Percentiles rank a stretch among this genome's conserved stretches.
phyloP scores from a whole-genome alignment of 1,140 invertebrate species.

The Neuroterus valhalla region DNA sequence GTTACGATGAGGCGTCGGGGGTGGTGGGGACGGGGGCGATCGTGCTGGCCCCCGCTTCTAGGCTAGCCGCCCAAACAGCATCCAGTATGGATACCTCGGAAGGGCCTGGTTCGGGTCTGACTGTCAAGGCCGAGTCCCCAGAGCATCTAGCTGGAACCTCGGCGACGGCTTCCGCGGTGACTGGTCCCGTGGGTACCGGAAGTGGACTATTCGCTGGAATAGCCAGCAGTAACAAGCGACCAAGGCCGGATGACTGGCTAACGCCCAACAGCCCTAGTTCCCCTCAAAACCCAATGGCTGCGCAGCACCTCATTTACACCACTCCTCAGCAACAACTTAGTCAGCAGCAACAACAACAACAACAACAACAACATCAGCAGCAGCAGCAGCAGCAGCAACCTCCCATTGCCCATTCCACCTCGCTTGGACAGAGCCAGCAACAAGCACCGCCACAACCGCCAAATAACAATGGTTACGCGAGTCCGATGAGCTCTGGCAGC shows the following conservation, averaged over 20 bases:
- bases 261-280: constrained; percentile 76
- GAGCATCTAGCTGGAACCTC: constrained; percentile 64
- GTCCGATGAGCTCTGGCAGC: constrained; percentile 87
- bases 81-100: constrained; percentile 36
- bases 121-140: constrained; percentile 67
- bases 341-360: constrained; percentile 55
- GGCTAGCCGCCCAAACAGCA: constrained; percentile 58
- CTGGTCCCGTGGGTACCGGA: constrained; percentile 53
- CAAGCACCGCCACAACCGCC: constrained; percentile 78
- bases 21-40: constrained; percentile 65
- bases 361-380: constrained; percentile 54
- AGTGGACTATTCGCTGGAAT: constrained; percentile 62
- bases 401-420: constrained; percentile 66
- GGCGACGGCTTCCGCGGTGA: constrained; percentile 49
- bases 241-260: constrained; percentile 79
- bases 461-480: constrained; percentile 87
- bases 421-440: constrained; percentile 74
- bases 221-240: constrained; percentile 63
- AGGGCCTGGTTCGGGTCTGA: constrained; percentile 44
- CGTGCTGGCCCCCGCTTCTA: constrained; percentile 68
- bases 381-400: constrained; percentile 55
- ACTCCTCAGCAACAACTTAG: constrained; percentile 57
- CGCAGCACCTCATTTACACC: constrained; percentile 72
- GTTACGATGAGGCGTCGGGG: constrained; percentile 72
- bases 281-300: constrained; percentile 73